Conservation (phyloP, 1,140 invertebrate species). For the Teleogryllus occipitalis region DNA sequence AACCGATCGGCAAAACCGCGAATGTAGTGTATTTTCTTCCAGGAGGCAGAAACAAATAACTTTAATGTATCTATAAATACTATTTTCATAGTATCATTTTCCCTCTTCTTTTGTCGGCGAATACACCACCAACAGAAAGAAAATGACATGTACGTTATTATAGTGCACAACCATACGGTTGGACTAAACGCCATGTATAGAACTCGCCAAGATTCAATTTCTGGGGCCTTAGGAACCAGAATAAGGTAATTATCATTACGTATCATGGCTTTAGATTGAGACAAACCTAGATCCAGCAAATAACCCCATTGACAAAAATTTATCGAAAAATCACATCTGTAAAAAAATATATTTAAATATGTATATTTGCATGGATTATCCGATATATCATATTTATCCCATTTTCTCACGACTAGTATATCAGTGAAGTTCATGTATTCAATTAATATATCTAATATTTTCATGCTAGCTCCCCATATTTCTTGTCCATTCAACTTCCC, state of each 20-base stretch:
- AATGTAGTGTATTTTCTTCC: not conserved
- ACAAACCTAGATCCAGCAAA: not conserved
- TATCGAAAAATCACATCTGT: not conserved
- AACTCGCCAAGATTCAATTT: not conserved
- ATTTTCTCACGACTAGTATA: not conserved
- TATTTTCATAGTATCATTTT: not conserved
- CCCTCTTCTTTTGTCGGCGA: not conserved
- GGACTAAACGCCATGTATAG: not conserved
- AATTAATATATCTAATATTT: not conserved
- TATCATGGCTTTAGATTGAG: not conserved
- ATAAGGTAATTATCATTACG: not conserved
- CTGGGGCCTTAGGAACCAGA: not conserved
- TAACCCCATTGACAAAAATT: not conserved
- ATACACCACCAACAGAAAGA: not conserved
- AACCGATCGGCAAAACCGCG: not conserved
- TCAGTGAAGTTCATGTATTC: not conserved
- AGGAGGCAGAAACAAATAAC: not conserved
- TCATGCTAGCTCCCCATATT: not conserved
- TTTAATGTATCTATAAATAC: not conserved
- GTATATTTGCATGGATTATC: not conserved
- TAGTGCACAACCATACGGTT: not conserved
- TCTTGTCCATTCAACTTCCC: not conserved
- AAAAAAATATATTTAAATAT: not conserved
- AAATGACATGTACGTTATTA: not conserved
- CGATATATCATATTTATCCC: not conserved